Evolutionary conservation across 2,797 vertebrate species (phyloP).

Genomic region (Ptychobarbus kaznakovi): DNA sequence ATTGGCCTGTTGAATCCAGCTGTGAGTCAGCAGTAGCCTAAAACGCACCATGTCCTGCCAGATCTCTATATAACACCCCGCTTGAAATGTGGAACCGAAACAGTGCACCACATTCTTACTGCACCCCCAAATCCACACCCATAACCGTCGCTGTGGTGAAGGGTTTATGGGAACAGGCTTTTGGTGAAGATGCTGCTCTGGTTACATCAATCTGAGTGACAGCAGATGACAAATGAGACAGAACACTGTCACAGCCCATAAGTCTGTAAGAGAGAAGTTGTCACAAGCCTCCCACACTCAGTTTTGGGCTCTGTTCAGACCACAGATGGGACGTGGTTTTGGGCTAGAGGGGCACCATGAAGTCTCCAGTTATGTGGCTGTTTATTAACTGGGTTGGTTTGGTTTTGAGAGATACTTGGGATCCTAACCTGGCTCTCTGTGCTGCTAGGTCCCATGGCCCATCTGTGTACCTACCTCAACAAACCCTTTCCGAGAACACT

Average conservation of each 20-base stretch:
- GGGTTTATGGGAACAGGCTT: background rate
- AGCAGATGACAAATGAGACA: constrained; percentile 49
- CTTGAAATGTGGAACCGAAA: constrained; percentile 25
- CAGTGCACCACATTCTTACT: background rate
- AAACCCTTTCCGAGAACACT: constrained; percentile 38
- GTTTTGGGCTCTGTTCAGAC: constrained; percentile 34
- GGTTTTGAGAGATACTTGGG: constrained; percentile 36
- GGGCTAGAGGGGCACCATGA: constrained; percentile 34
- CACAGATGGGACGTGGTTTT: constrained; percentile 41
- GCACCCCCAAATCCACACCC: constrained; percentile 17
- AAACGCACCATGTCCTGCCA: constrained; percentile 51
- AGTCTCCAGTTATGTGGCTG: constrained; percentile 46
- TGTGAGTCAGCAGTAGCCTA: constrained; percentile 44
- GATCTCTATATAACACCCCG: constrained; percentile 62
- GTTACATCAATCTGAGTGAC: constrained; percentile 20
- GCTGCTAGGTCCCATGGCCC: constrained; percentile 5
- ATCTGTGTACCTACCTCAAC: constrained; percentile 37
- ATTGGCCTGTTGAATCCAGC: constrained; percentile 58
- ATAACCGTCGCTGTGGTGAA: background rate
- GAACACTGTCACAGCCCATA: constrained; percentile 42
- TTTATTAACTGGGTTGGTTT: constrained; percentile 43
- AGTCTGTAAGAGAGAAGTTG: constrained; percentile 22
- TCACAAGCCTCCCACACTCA: constrained; percentile 29
- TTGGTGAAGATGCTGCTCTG: constrained; percentile 23
- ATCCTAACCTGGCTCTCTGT: constrained; percentile 28